A percentile compares a stretch with the other conserved stretches of the same genome.
Evolutionary conservation across 2,797 vertebrate species (phyloP).

Genomic region (Oreochromis mossambicus): DNA sequence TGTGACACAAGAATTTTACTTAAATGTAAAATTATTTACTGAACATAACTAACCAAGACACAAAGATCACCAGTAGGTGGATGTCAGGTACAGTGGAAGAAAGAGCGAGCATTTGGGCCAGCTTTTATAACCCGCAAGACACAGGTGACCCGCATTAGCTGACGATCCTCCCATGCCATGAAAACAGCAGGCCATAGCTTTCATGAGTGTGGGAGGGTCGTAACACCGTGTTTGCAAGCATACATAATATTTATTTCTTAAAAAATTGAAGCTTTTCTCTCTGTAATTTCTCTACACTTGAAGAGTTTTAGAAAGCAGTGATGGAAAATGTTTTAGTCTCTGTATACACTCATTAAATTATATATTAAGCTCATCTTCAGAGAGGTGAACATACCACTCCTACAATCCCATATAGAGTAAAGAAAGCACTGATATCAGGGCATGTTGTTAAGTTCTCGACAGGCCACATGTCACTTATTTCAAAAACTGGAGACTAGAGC

Average conservation of each 20-base stretch:
- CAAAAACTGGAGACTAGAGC: conserved; percentile 54
- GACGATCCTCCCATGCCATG: no score
- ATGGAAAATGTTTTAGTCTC: neutral
- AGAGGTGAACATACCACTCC: conserved; percentile 64
- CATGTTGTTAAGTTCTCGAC: conserved; percentile 36
- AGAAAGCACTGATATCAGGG: conserved; percentile 54
- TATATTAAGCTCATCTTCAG: neutral
- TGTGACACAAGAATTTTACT: no score
- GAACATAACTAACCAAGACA: no score
- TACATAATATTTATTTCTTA: neutral
- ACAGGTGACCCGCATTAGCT: conserved; percentile 23
- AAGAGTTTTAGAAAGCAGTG: neutral
- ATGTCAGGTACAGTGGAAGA: no score
- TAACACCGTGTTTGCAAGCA: neutral
- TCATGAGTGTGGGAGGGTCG: no score
- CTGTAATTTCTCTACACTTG: neutral
- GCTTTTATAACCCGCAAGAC: neutral
- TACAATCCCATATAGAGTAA: conserved; percentile 72
- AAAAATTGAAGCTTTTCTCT: neutral
- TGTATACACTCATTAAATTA: neutral
- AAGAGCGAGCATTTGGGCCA: no score
- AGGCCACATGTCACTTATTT: conserved; percentile 60
- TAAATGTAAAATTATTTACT: no score
- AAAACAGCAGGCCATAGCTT: no score
- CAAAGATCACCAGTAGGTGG: no score